Evolutionary conservation across 2,888 invertebrate species (phyloP).

Genomic region (Subacronicta megacephala): DNA sequence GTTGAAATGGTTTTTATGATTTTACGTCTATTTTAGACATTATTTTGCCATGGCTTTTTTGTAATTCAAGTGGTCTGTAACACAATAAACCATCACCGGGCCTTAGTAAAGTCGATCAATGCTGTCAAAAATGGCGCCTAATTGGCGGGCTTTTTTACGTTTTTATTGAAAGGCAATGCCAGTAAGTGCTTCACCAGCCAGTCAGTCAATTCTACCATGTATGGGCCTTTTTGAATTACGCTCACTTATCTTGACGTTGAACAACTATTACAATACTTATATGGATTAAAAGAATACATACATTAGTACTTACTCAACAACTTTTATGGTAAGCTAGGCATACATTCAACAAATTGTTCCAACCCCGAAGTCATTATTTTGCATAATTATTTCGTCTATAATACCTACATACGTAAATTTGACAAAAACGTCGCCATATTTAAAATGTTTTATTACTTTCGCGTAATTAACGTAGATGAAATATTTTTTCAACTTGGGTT

Average conservation of each 20-base stretch:
- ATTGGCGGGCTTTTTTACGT: conserved; percentile 31
- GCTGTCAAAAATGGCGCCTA: conserved; percentile 43
- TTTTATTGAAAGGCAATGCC: conserved; percentile 28
- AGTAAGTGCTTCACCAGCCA: conserved; percentile 24
- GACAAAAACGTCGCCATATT: conserved; percentile 29
- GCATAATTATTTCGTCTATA: conserved; percentile 10
- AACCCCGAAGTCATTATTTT: conserved; percentile 1
- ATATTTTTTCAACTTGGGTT: conserved; percentile 37
- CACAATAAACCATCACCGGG: conserved; percentile 19
- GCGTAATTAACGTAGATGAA: conserved; percentile 38
- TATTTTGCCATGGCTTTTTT: no score
- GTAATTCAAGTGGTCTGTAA: no score
- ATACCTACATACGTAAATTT: conserved; percentile 8
- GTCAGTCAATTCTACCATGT: conserved; percentile 17
- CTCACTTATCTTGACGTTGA: conserved; percentile 44
- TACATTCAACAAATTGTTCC: conserved; percentile 11
- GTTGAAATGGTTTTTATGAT: no score
- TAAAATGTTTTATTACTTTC: conserved; percentile 30
- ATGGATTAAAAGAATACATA: conserved; percentile 13
- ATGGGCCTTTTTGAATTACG: conserved; percentile 34
- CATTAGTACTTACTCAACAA: conserved; percentile 3
- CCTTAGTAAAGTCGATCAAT: conserved; percentile 10
- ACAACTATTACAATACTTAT: conserved; percentile 36
- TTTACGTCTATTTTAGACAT: no score
- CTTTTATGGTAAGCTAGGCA: conserved; percentile 18